A percentile compares a stretch with the other conserved stretches of the same genome.
Evolutionary conservation across 1,140 invertebrate species (phyloP).

Genomic region (Acromyrmex charruanus): DNA sequence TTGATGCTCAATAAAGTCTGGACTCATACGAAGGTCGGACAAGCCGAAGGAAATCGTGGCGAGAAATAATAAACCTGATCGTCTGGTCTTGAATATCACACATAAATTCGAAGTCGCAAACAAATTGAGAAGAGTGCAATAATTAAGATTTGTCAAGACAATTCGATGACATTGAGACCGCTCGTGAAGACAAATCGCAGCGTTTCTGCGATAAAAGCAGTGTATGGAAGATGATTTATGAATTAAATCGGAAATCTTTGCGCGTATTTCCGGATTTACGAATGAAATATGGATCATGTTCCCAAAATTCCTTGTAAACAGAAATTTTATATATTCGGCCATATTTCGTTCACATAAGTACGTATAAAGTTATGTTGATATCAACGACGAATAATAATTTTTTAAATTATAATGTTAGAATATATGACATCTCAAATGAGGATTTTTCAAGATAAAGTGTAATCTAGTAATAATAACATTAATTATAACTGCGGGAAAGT

Average conservation of each 20-base stretch:
- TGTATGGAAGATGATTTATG: background rate
- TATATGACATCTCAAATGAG: background rate
- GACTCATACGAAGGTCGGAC: background rate
- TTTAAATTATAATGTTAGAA: background rate
- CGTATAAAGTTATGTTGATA: background rate
- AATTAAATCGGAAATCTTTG: conserved; percentile 21
- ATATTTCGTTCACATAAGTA: background rate
- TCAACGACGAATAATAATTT: conserved; percentile 6
- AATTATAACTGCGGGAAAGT: too few species aligned
- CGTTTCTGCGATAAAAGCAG: conserved; percentile 17
- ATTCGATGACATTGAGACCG: conserved; percentile 29
- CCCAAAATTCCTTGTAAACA: background rate
- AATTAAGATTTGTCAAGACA: background rate
- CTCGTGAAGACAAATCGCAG: conserved; percentile 13
- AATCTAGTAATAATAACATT: background rate
- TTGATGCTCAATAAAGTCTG: conserved; percentile 5
- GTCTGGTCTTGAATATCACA: background rate
- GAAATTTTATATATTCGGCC: background rate
- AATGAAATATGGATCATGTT: background rate
- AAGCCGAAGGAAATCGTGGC: conserved; percentile 11
- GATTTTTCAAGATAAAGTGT: background rate
- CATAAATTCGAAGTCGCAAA: conserved; percentile 6
- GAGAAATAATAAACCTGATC: conserved; percentile 33
- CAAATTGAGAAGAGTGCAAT: background rate
- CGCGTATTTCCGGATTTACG: background rate